Conservation (phyloP, 2,888 invertebrate species). For the Schizotus pectinicornis region DNA sequence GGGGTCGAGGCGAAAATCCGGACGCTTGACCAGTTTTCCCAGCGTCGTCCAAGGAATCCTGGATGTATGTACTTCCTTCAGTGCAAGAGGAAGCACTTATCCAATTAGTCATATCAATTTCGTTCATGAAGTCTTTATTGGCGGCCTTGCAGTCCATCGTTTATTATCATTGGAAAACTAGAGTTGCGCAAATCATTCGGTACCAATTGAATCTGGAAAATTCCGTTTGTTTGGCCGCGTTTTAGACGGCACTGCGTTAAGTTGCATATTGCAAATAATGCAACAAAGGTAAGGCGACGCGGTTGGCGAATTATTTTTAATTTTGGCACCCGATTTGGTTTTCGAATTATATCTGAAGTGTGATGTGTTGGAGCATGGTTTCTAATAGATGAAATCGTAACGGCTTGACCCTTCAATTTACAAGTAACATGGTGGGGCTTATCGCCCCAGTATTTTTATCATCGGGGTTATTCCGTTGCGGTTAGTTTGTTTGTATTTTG, state of each 20-base stretch:
- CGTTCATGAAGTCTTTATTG: constrained; percentile 4
- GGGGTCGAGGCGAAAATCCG: no score
- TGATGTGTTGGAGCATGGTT: constrained; percentile 1
- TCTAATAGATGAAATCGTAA: not conserved
- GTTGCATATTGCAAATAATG: not conserved
- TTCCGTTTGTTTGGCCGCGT: not conserved
- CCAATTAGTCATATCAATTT: constrained; percentile 30
- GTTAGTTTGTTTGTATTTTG: not conserved
- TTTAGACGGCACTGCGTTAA: not conserved
- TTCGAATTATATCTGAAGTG: not conserved
- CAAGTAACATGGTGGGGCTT: not conserved
- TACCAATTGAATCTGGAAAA: not conserved
- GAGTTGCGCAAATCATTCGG: not conserved
- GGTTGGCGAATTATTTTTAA: constrained; percentile 8
- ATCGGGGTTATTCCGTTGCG: not conserved
- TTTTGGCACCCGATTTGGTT: constrained; percentile 16
- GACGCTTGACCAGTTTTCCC: no score
- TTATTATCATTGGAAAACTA: not conserved
- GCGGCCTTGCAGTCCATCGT: constrained; percentile 3
- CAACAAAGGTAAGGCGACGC: not conserved
- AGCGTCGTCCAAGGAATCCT: not conserved
- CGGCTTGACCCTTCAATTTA: not conserved
- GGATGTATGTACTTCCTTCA: constrained; percentile 10
- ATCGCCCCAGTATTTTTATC: not conserved
- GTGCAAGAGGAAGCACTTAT: constrained; percentile 32